phyloP scores from a whole-genome alignment of 2,797 vertebrate species.

The Vireo griseus region DNA sequence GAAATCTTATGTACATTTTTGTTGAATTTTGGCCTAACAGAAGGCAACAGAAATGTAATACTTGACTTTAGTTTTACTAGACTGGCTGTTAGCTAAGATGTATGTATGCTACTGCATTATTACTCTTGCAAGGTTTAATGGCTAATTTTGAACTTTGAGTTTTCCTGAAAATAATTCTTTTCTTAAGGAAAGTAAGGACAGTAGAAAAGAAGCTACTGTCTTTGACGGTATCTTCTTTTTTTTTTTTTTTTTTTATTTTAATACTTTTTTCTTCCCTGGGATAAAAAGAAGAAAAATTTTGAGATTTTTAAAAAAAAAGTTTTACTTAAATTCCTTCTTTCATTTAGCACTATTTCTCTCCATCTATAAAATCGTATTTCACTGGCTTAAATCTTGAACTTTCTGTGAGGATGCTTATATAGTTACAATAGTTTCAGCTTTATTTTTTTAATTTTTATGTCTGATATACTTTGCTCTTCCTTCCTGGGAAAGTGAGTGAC shows the following conservation, averaged over 20 bases:
- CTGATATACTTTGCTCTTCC: background rate
- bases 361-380: background rate
- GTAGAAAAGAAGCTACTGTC: background rate
- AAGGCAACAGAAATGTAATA: background rate
- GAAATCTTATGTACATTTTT: background rate
- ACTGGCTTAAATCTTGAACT: background rate
- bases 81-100: background rate
- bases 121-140: background rate
- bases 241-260: background rate
- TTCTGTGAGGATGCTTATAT: background rate
- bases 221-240: background rate
- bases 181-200: too few species aligned
- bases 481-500: background rate
- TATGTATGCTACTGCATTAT: background rate
- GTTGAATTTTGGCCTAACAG: background rate
- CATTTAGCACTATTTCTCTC: background rate
- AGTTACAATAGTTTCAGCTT: background rate
- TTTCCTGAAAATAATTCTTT: constrained; percentile 4
- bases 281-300: background rate
- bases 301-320: background rate
- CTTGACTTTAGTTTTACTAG: background rate
- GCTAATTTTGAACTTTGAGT: background rate
- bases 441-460: background rate
- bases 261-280: background rate
- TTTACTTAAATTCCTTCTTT: background rate